Base-by-base conservation (phyloP, 2,888 invertebrate genomes). In the Ornithoptera alexandrae region DNA sequence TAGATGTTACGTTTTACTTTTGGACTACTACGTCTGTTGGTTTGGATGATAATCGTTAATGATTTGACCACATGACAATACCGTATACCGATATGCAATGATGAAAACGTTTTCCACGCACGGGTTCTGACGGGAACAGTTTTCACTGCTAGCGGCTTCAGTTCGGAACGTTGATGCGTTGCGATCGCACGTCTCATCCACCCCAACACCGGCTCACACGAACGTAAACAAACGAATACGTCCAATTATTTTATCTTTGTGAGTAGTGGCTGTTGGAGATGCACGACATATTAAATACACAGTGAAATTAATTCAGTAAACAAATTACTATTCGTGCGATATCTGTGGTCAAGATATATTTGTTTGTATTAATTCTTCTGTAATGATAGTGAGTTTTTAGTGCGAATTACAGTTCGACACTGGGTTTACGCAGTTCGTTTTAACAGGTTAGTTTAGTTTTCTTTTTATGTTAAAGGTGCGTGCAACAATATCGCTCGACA, bases 41-140 rank as follows among this genome's bases (percentile, higher is more conserved):
- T n/a, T 17, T 50, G 50, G 50, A n/a, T 53, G n/a, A 18, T 53
- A 6, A 8, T 53, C 10, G 2, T n/a, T 53, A n/a, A 53, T 18
- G 18, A n/a, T 10, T 12, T 30, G 5, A 30, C 5, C 30, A 7
- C 6, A 53, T 53, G 53, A n/a, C 5, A n/a, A 53, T 18, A 18
- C n/a, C 4, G 53, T n/a, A 12, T 7, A 30, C 46, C 7, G 46
- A 46, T 46, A 8, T 46, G 46, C 46, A 46, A 56, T 83, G 82
- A 84, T 82, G 81, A 87, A 85, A 85, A 78, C 83, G 82, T 88
- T 91, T 91, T 89, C 88, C 89, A 80, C 79, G 81, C 77, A 76
- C 72, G 76, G 74, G 71, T 75, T 77, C 75, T 75, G 76, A 75
- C 71, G 73, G 73, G 77, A 75, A 76, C 81, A 76, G 84, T 87